A percentile compares a stretch with the other conserved stretches of the same genome.
Conservation (phyloP, 2,113 vertebrate genomes). For the Perognathus longimembris region DNA sequence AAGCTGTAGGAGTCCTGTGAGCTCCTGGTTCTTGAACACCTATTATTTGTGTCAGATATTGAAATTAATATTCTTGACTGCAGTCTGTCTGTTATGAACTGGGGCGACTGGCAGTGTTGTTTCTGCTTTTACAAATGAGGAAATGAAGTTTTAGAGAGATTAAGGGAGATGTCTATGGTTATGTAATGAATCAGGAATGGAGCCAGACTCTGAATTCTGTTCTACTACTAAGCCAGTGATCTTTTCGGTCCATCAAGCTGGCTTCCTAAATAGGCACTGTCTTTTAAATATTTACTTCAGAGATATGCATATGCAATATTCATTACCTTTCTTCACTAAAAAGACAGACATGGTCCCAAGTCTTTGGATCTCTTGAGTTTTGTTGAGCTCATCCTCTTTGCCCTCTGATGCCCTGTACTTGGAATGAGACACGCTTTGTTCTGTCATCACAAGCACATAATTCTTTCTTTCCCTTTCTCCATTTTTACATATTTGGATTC, state of each 20-base stretch:
- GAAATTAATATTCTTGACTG: not conserved
- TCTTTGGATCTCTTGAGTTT: not conserved
- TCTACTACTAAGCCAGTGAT: not conserved
- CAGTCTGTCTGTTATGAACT: not conserved
- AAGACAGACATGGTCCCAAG: not conserved
- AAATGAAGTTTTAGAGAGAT: not conserved
- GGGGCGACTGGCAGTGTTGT: not conserved
- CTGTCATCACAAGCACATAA: not conserved
- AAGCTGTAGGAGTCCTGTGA: not conserved
- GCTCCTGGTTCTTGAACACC: not conserved
- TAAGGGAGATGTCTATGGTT: not conserved
- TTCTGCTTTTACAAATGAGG: constrained; percentile 40
- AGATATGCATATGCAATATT: constrained; percentile 7
- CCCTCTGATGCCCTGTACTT: not conserved
- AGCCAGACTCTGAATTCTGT: not conserved
- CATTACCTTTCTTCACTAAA: not conserved
- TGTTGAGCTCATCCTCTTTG: not conserved
- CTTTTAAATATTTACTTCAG: constrained; percentile 64
- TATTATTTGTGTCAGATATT: not conserved
- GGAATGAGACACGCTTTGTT: not conserved
- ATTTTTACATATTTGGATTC: not conserved
- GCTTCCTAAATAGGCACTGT: constrained; percentile 28
- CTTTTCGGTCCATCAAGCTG: constrained; percentile 17
- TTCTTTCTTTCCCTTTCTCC: not conserved
- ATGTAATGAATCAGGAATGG: not conserved